Conservation (phyloP, 30 jellyfish, hydroid and myxozoan genomes). For the Aurelia coerulea region DNA sequence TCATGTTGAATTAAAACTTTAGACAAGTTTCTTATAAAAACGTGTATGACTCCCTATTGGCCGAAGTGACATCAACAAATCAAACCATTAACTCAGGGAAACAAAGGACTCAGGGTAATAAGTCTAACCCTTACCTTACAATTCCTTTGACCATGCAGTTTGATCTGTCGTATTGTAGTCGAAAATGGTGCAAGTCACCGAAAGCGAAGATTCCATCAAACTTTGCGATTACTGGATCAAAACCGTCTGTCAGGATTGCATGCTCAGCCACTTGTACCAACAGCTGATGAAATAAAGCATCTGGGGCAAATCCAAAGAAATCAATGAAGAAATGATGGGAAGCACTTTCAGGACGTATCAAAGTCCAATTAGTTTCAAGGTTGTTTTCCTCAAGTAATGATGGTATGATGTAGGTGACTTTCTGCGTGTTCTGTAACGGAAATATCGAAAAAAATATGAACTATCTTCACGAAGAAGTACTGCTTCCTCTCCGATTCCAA, state of each 20-base stretch:
- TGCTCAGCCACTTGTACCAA: slow-evolving; percentile 15
- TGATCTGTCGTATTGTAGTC: slow-evolving; percentile 16
- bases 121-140: slow-evolving; percentile 7
- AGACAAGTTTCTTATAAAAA: too few relatives aligned
- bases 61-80: too few relatives aligned
- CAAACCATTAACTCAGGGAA: too few relatives aligned
- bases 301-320: slow-evolving; percentile 32
- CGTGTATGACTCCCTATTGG: too few relatives aligned
- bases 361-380: not conserved
- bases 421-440: too few relatives aligned
- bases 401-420: slow-evolving; percentile 22
- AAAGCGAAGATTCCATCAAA: slow-evolving; percentile 42
- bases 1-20: too few relatives aligned
- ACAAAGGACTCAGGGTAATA: too few relatives aligned
- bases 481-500: too few relatives aligned
- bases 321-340: slow-evolving; percentile 18
- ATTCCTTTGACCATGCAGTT: slow-evolving; percentile 25
- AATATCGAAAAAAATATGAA: too few relatives aligned
- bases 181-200: not conserved
- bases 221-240: slow-evolving; percentile 38
- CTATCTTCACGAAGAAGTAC: too few relatives aligned
- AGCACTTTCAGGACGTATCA: not conserved
- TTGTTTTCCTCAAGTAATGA: slow-evolving; percentile 19
- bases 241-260: slow-evolving; percentile 17
- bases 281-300: slow-evolving; percentile 48